Conservation (phyloP, 1,140 invertebrate species). For the Frieseomelitta varia region DNA sequence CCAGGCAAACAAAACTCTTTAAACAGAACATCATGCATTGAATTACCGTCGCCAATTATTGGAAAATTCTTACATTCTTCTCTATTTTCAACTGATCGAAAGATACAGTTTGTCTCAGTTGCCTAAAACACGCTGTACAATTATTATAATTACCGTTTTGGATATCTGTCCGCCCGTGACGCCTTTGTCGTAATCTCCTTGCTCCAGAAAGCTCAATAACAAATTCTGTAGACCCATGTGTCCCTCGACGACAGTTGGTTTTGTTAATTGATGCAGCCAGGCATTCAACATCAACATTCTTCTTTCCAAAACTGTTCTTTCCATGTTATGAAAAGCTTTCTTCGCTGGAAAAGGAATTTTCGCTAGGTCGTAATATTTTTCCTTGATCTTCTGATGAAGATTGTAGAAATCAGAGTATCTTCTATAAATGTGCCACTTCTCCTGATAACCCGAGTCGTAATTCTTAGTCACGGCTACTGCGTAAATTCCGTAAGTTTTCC, state of each 20-base stretch:
- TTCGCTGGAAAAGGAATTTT: constrained; percentile 94
- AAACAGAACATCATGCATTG: background rate
- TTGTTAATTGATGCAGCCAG: constrained; percentile 89
- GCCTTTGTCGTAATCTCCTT: constrained; percentile 89
- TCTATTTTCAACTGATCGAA: background rate
- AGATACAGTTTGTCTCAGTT: background rate
- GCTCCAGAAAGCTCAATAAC: constrained; percentile 89
- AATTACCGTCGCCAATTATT: background rate
- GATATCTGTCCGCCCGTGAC: constrained; percentile 84
- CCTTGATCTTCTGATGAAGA: constrained; percentile 90
- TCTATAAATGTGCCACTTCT: constrained; percentile 91
- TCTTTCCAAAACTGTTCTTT: constrained; percentile 92
- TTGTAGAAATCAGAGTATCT: constrained; percentile 96
- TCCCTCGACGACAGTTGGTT: constrained; percentile 84
- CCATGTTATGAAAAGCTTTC: constrained; percentile 96
- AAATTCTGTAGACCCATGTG: constrained; percentile 87
- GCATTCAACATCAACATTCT: constrained; percentile 92
- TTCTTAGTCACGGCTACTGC: constrained; percentile 90
- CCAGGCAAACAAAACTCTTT: background rate
- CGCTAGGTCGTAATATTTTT: constrained; percentile 90
- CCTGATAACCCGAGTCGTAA: constrained; percentile 86
- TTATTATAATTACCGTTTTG: constrained; percentile 80
- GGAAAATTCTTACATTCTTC: background rate
- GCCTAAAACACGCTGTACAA: background rate
- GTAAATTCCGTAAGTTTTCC: constrained; percentile 94